Percentiles rank a stretch among this genome's conserved stretches.
Conservation (phyloP, 1,140 invertebrate genomes). For the Lasioglossum baleicum region DNA sequence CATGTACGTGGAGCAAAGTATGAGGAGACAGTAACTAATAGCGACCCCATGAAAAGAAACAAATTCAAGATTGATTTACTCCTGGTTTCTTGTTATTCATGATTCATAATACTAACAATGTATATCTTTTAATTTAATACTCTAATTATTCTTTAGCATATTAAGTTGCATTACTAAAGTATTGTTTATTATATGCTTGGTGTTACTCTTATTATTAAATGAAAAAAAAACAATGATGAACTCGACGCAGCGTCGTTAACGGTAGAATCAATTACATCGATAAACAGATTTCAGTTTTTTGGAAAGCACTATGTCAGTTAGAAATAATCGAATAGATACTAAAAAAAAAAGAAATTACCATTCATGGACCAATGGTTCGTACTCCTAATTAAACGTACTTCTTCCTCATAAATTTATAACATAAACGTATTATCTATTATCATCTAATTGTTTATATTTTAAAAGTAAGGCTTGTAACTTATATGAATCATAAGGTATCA, state of each 20-base stretch:
- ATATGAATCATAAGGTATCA: conserved; percentile 42
- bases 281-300: conserved; percentile 52
- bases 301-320: conserved; percentile 33
- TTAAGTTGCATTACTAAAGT: conserved; percentile 59
- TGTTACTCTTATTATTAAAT: conserved; percentile 49
- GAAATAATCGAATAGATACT: conserved; percentile 28
- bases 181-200: conserved; percentile 55
- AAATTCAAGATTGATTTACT: conserved; percentile 37
- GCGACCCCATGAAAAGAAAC: conserved; percentile 6
- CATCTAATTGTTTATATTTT: conserved; percentile 62
- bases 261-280: conserved; percentile 33
- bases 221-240: background rate
- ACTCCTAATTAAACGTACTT: conserved; percentile 58
- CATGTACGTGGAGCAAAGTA: background rate
- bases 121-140: conserved; percentile 74
- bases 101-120: conserved; percentile 66
- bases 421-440: conserved; percentile 62
- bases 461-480: conserved; percentile 64
- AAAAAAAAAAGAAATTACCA: conserved; percentile 26
- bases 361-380: conserved; percentile 59
- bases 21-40: conserved; percentile 10
- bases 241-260: conserved; percentile 40
- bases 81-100: conserved; percentile 60
- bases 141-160: conserved; percentile 60
- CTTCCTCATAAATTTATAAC: conserved; percentile 60